These are phyloP conservation scores for Myripristis murdjan DNA, from an alignment of 2,797 vertebrate genomes.

Conservation along the genomic window DNA sequence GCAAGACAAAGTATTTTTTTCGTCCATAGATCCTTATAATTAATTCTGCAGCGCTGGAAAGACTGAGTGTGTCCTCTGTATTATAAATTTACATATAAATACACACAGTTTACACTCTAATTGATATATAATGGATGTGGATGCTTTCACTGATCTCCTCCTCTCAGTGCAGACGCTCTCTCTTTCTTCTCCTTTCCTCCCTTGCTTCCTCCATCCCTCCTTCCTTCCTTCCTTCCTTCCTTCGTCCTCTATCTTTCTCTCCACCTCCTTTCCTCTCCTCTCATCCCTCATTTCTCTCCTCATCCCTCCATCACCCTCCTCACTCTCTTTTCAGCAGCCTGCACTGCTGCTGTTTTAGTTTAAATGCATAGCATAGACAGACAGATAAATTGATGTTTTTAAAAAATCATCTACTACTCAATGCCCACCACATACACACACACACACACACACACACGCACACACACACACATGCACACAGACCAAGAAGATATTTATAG, in stretches of 20 bases:
- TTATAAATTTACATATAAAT: no score
- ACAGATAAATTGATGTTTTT: background rate
- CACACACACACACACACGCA: slow-evolving; percentile 24
- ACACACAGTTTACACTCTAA: no score
- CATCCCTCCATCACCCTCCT: background rate
- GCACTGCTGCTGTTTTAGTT: no score
- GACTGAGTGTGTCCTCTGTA: no score
- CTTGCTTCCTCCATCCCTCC: background rate
- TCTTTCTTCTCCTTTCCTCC: background rate
- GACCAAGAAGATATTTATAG: slow-evolving; percentile 63
- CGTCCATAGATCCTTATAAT: no score
- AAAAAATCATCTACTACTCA: background rate
- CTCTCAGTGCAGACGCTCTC: no score
- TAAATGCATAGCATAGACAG: background rate
- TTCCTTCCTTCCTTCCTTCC: no score
- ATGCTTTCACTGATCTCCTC: no score
- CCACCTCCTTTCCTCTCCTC: background rate
- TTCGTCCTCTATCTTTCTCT: background rate
- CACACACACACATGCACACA: slow-evolving; percentile 26
- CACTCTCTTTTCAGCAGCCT: background rate
- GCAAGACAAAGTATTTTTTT: no score
- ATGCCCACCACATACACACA: background rate
- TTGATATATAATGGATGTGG: no score
- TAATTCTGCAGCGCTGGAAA: no score
- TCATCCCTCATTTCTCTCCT: background rate